phyloP scores from a whole-genome alignment of 2,888 invertebrate species.

The Chymomyza procnemis region DNA sequence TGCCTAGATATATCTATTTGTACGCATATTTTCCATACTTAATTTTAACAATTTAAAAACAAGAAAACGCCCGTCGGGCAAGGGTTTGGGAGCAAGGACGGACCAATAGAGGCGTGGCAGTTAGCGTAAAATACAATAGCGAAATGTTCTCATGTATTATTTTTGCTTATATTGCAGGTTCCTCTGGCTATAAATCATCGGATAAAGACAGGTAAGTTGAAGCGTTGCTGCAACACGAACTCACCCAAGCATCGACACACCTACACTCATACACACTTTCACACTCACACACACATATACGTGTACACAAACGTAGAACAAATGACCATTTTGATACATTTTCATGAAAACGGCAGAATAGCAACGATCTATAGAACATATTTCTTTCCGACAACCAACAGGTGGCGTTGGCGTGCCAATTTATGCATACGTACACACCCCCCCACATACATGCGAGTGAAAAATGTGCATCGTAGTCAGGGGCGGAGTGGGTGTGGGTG shows the following conservation, averaged over 20 bases:
- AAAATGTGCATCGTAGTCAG: not conserved
- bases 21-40: constrained; percentile 23
- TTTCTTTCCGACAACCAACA: constrained; percentile 46
- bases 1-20: constrained; percentile 22
- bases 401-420: constrained; percentile 65
- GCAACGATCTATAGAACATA: not conserved
- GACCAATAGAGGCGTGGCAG: not conserved
- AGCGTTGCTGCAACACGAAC: constrained; percentile 39
- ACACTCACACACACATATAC: constrained; percentile 5
- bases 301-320: constrained; percentile 20
- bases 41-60: constrained; percentile 37
- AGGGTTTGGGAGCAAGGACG: not conserved
- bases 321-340: constrained; percentile 58
- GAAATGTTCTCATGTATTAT: constrained; percentile 36
- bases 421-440: constrained; percentile 47
- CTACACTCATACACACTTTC: constrained; percentile 18
- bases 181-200: constrained; percentile 90
- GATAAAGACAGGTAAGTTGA: constrained; percentile 88
- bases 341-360: constrained; percentile 37
- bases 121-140: constrained; percentile 1
- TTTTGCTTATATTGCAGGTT: constrained; percentile 80
- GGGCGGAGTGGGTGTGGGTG: constrained; percentile 10
- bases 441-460: constrained; percentile 11
- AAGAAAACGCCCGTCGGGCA: not conserved
- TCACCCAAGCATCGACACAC: constrained; percentile 15